These are phyloP conservation scores for Lepisosteus osseus DNA, from an alignment of 2,113 vertebrate species.

Conservation along the genomic window DNA sequence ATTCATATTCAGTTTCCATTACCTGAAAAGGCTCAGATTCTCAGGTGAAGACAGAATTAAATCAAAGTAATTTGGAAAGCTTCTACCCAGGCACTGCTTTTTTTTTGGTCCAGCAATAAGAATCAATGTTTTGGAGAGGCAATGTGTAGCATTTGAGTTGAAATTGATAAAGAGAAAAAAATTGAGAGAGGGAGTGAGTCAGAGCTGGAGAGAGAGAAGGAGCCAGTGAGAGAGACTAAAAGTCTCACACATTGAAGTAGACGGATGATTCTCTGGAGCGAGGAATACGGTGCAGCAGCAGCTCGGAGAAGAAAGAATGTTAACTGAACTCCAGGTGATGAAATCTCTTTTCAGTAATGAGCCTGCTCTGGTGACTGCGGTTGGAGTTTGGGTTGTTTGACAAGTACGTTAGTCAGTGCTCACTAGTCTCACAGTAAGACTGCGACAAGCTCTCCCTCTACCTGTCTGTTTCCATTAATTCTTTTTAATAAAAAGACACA, in stretches of 20 bases:
- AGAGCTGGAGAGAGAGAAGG: constrained; percentile 1
- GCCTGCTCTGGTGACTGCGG: constrained; percentile 16
- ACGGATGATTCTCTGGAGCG: constrained; percentile 26
- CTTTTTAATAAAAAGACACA: not conserved
- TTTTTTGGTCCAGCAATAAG: not conserved
- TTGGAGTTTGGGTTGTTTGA: constrained; percentile 3
- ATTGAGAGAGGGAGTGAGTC: not conserved
- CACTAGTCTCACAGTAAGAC: not conserved
- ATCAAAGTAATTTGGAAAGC: constrained; percentile 13
- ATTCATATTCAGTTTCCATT: constrained; percentile 3
- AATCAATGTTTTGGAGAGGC: constrained; percentile 15
- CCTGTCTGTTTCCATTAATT: not conserved
- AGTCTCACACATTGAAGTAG: constrained; percentile 30
- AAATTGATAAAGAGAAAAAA: constrained; percentile 5
- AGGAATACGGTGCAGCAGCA: not conserved
- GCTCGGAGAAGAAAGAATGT: constrained; percentile 20
- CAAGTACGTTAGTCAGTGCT: constrained; percentile 16
- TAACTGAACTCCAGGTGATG: constrained; percentile 22
- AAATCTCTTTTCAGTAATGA: constrained; percentile 22
- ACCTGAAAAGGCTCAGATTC: constrained; percentile 2
- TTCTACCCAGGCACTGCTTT: constrained; percentile 2
- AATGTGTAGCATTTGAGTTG: constrained; percentile 5
- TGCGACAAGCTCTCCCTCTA: not conserved
- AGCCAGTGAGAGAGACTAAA: constrained; percentile 19
- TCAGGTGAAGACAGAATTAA: constrained; percentile 14